Base-by-base conservation (phyloP, 2,797 vertebrate genomes). In the Danio kyathit region DNA sequence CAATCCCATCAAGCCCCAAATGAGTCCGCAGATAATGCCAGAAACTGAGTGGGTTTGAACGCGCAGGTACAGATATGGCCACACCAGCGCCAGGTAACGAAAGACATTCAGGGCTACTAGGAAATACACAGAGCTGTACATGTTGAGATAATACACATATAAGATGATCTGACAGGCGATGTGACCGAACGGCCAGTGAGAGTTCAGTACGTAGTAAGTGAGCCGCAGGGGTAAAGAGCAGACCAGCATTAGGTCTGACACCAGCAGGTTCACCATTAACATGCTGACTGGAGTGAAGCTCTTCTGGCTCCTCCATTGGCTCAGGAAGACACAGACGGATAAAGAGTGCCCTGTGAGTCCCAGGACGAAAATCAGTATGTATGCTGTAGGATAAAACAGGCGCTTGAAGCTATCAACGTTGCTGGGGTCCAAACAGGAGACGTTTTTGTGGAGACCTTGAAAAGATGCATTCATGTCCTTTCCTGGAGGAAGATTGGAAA, bases 51-150 rank as follows among this genome's bases (percentile, higher is more conserved):
- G 46, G 17, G 76, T 89, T 56, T 89, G 91, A 54, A 89, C 0
- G 0, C 85, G 86, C 9, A 87, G 38, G 0, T 48, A 84, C 72
- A 85, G 87, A 74, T 93, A 92, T 0, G 94, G 95, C 63, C 91
- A 86, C 54, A 88, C 87, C 0, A 95, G 86, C n/a, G 93, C 95
- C 40, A 90, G 5, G 56, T 92, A 95, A 59, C 91, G 92, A 83
- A 95, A 87, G n/a, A 95, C 7, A 0, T 94, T 95, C 72, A 96
- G 87, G 29, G 90, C 70, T 0, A 91, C 91, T 77, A 95, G 86
- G 82, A 95, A 95, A 64, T 93, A 96, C 84, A 95, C 92, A 77
- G 94, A 95, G 86, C 92, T 88, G 78, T 95, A 95, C 93, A 95
- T 94, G 71, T 95, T 96, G 80, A 93, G 82, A 0, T 95, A 95